Conservation (phyloP, 2,113 vertebrate species). For the Myrmecobius fasciatus region DNA sequence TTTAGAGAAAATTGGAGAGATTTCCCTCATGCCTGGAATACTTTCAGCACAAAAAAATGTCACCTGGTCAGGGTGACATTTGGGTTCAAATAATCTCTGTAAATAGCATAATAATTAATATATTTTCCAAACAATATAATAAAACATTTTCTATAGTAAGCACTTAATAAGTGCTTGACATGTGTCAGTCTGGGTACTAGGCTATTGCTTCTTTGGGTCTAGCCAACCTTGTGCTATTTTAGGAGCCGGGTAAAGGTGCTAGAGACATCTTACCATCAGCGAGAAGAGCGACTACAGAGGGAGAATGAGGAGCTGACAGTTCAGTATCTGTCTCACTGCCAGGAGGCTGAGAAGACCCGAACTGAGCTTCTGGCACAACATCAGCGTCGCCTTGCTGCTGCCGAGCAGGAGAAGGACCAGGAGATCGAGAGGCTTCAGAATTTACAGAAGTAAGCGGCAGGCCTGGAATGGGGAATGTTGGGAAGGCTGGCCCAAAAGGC, state of each 20-base stretch:
- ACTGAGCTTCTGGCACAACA: slow-evolving; percentile 86
- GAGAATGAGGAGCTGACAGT: slow-evolving; percentile 87
- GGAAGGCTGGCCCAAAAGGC: background rate
- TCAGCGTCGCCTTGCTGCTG: slow-evolving; percentile 84
- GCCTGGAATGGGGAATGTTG: accelerated
- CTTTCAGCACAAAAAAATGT: too few species aligned
- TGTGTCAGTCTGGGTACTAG: background rate
- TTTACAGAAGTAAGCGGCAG: slow-evolving; percentile 88
- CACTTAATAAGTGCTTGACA: background rate
- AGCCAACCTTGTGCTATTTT: background rate
- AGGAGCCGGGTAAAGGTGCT: slow-evolving; percentile 88
- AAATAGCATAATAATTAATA: background rate
- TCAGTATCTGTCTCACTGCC: slow-evolving; percentile 79
- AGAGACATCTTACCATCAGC: slow-evolving; percentile 84
- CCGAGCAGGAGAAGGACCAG: slow-evolving; percentile 86
- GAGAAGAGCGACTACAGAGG: slow-evolving; percentile 81
- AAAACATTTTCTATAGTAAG: background rate
- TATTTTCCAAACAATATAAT: background rate
- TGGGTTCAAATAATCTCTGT: background rate
- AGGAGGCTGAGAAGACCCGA: slow-evolving; percentile 81
- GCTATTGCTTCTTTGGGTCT: background rate
- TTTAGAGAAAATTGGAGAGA: background rate
- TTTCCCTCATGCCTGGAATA: background rate
- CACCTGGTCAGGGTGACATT: background rate
- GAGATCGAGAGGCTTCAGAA: slow-evolving; percentile 89